Base-by-base conservation (phyloP, 2,797 vertebrate genomes). In the Typhlichthys eigenmanni region DNA sequence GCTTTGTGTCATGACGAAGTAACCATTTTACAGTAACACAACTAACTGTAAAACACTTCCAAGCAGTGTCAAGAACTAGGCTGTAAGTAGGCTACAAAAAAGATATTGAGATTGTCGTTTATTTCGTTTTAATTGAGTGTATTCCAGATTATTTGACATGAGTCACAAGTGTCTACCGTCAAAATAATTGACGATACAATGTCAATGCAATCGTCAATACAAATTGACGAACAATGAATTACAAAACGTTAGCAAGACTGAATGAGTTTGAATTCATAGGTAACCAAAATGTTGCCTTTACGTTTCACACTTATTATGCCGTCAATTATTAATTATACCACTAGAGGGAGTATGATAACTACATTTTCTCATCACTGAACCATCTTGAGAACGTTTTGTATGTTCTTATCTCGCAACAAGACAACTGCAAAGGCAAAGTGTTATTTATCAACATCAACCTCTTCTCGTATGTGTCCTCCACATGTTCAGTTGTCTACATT, bases 401-500 rank as follows among this genome's bases (percentile, higher is more conserved):
- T 55, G 3, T 38, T 55, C 24, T 2, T 34, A 82, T 78, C 46
- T 58, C 57, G 66, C 47, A 60, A 58, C 68, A 71, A 75, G 71
- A 75, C 60, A 68, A 78, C 60, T 70, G 62, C 67, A 61, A 47
- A 49, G 55, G 62, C 67, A 61, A 47, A 49, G 55, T 47, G 24
- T 17, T 76, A 29, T 29, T 55, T 32, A 10, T 29, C n/a, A 29
- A 14, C 9, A 29, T 24, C 60, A 24, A n/a, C 7, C 66, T 34
- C 69, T 71, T 13, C 32, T 19, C n/a, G 2, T 53, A 14, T 70
- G 55, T 54, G 34, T 17, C 46, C 51, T 68, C 67, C 75, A 77
- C 71, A 72, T 56, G 78, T 90, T 80, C 78, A 81, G 84, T 87
- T 83, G 86, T 85, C 87, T 91, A 82, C 72, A 86, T 55, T 76